Percentiles rank a stretch among this genome's conserved stretches.
phyloP scores from a whole-genome alignment of 1,140 invertebrate species.

The Ridgeia piscesae region DNA sequence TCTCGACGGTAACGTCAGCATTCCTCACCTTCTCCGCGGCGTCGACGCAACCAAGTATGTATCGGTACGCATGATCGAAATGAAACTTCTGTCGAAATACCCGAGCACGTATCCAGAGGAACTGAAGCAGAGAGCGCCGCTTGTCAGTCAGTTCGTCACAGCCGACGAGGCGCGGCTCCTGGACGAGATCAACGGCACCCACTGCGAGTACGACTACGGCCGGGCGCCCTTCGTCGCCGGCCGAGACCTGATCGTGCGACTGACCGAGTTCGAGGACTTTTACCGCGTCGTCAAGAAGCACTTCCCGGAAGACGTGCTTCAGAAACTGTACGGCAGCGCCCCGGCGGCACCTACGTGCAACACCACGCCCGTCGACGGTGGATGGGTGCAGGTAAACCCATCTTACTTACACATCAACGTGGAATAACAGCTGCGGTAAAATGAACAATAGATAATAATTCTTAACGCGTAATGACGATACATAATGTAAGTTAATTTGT shows the following conservation, averaged over 20 bases:
- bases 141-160: slow-evolving; percentile 90
- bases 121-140: slow-evolving; percentile 46
- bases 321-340: slow-evolving; percentile 62
- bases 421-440: too few relatives aligned
- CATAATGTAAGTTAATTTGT: too few relatives aligned
- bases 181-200: slow-evolving; percentile 90
- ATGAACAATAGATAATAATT: too few relatives aligned
- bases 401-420: neutral
- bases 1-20: slow-evolving; percentile 74
- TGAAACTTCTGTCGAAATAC: slow-evolving; percentile 64
- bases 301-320: slow-evolving; percentile 77
- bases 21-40: slow-evolving; percentile 83
- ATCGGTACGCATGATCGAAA: slow-evolving; percentile 87
- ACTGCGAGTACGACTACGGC: slow-evolving; percentile 88
- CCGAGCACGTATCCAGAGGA: slow-evolving; percentile 53
- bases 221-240: slow-evolving; percentile 78
- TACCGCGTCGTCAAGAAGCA: slow-evolving; percentile 66
- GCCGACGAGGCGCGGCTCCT: slow-evolving; percentile 84
- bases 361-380: slow-evolving; percentile 30
- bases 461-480: too few relatives aligned
- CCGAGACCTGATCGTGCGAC: slow-evolving; percentile 84
- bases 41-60: slow-evolving; percentile 76
- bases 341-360: slow-evolving; percentile 65
- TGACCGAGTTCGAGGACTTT: slow-evolving; percentile 85
- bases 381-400: slow-evolving; percentile 7